Evolutionary conservation across 2,888 invertebrate species (phyloP), one percentile per base, ranked within the genome.

Genomic region (Hecatera dysodea): DNA sequence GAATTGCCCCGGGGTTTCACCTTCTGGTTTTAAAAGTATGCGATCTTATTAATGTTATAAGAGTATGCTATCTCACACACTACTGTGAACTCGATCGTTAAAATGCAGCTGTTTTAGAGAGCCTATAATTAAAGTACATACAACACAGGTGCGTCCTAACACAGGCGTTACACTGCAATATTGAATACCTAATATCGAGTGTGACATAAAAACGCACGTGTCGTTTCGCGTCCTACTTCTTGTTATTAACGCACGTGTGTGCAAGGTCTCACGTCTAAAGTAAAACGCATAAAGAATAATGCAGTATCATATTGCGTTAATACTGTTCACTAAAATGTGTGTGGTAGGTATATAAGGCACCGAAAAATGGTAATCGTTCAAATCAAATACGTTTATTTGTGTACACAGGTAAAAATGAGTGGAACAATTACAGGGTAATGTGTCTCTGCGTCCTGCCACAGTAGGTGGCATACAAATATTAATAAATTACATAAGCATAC

Each of bases 171-270:
- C 36, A 36, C 36, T 24, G 33, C 39, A 53, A 50, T 62, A 36
- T 62, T 36, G 56, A 50, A 62, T 61, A 22, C 12, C 17, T 39
- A 19, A 42, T 64, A 42, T 42, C 27, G 6, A n/a, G 42, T 33
- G 29, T 19, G 64, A 36, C 33, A 36, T 46, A 9, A 15, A 44
- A 48, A 53, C 15, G 36, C 67, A 71, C 53, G 12, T 75, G 71
- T n/a, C n/a, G 22, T 1, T 71, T 75, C 75, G 9, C 53, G 22
- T 22, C 27, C 52, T 75, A n/a, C 15, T 48, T 69, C 11, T 15
- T 1, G 39, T 36, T 22, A 57, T 22, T 22, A 62, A 5, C 33
- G 15, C 19, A n/a, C 1, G 44, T 29, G 27, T 60, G 44, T 27
- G 44, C 8, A 19, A 55, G 36, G 17, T 36, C 36, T 22, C 65